Percentiles rank a stretch among this genome's conserved stretches.
Evolutionary conservation across 2,888 invertebrate genomes (phyloP).

Genomic region (Aphodius granarius): DNA sequence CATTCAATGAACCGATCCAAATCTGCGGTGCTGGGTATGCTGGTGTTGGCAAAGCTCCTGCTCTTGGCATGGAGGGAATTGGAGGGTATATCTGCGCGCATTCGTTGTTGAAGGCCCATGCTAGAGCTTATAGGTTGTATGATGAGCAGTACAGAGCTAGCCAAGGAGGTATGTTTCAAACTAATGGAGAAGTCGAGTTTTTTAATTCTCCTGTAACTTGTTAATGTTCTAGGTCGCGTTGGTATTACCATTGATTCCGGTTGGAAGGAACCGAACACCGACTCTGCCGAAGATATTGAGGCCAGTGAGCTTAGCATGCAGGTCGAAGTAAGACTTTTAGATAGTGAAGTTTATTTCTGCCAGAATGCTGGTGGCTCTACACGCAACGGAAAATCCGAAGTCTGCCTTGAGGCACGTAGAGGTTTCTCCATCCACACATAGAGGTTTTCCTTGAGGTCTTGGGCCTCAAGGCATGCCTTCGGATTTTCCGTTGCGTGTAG

Average conservation of each 20-base stretch:
- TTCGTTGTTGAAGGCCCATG: conserved; percentile 67
- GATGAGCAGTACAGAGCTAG: conserved; percentile 53
- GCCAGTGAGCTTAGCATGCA: conserved; percentile 61
- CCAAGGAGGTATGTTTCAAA: conserved; percentile 37
- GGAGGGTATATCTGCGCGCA: conserved; percentile 65
- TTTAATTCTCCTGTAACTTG: not conserved
- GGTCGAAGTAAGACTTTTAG: conserved; percentile 62
- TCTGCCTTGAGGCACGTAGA: no score
- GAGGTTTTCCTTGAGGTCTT: no score
- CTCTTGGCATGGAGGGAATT: conserved; percentile 54
- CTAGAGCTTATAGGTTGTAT: conserved; percentile 62
- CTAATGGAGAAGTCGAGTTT: not conserved
- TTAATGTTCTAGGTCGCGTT: conserved; percentile 57
- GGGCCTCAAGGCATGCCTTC: no score
- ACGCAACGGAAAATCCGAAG: no score
- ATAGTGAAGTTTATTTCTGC: no score
- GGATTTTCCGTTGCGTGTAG: no score
- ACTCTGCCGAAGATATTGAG: conserved; percentile 54
- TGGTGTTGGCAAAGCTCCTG: conserved; percentile 42
- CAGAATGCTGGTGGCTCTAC: not conserved
- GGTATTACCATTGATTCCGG: conserved; percentile 61
- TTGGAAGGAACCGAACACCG: conserved; percentile 59
- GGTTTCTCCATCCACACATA: no score
- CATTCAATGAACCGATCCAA: conserved; percentile 30
- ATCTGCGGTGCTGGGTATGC: conserved; percentile 32